These are phyloP conservation scores for Cataglyphis cursor DNA, from an alignment of 2,888 invertebrate species.

Conservation along the genomic window DNA sequence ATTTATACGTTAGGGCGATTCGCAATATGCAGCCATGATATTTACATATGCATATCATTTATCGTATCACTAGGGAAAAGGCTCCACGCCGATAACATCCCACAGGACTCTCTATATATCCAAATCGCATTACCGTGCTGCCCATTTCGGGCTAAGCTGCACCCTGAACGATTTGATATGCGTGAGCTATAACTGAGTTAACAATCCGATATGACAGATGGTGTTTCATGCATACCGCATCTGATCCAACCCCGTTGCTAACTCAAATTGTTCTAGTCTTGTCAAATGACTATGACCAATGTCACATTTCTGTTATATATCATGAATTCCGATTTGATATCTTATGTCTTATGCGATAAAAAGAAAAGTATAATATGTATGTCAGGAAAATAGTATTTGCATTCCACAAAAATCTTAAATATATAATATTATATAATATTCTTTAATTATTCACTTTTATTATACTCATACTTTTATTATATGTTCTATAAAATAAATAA, in stretches of 20 bases:
- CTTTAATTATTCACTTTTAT: not conserved
- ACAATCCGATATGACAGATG: conserved; percentile 86
- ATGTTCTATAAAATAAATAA: not conserved
- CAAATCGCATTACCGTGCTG: conserved; percentile 85
- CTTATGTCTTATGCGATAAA: not conserved
- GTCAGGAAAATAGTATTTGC: not conserved
- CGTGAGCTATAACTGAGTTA: conserved; percentile 84
- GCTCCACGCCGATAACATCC: conserved; percentile 78
- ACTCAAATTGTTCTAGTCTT: conserved; percentile 13
- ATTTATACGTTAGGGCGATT: conserved; percentile 71
- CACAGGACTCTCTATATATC: conserved; percentile 85
- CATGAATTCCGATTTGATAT: not conserved
- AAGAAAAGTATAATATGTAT: not conserved
- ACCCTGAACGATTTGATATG: conserved; percentile 85
- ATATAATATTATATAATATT: not conserved
- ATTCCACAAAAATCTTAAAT: not conserved
- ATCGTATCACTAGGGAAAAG: conserved; percentile 81
- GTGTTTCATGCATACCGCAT: conserved; percentile 67
- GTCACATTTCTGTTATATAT: conserved; percentile 14
- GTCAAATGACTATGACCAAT: not conserved
- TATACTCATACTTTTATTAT: not conserved
- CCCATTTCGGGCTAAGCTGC: conserved; percentile 80
- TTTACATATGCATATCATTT: conserved; percentile 86
- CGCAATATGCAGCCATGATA: conserved; percentile 83
- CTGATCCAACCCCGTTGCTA: conserved; percentile 28